Evolutionary conservation across 2,888 invertebrate genomes (phyloP), one percentile per base, ranked within the genome.

Genomic region (Prionchulus punctatus): DNA sequence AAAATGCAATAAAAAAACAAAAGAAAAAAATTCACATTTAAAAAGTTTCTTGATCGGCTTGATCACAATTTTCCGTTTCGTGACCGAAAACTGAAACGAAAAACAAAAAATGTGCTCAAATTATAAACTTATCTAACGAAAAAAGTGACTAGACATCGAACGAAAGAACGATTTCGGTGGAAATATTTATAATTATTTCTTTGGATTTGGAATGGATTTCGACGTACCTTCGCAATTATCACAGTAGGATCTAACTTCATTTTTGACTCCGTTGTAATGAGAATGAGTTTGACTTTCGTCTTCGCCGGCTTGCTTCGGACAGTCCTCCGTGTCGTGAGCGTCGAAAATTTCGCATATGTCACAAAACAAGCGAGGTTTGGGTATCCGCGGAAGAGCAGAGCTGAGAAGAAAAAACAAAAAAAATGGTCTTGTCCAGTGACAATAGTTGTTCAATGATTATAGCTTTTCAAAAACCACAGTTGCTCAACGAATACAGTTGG

Each of bases 331-430:
- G 73, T 96, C 92, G 72, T 96, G 96, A 57, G 83, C 78, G 76
- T 96, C 94, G 76, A 94, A 96, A 71, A 82, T 80, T 76, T 94
- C 94, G 74, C 94, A 96, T 66, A 92, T 94, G 78, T 96, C 94
- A 79, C 94, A 96, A 78, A 88, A 94, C 68, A 85, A 75, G 27
- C 94, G 82, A 45, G 87, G 87, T 1, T 87, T 80, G 25, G 63
- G 56, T 31, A n/a, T n/a, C n/a, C n/a, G n/a, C n/a, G n/a, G n/a
- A n/a, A n/a, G n/a, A n/a, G n/a, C n/a, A n/a, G n/a, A n/a, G n/a
- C n/a, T n/a, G n/a, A n/a, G n/a, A n/a, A n/a, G n/a, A n/a, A n/a
- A n/a, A n/a, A n/a, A n/a, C n/a, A n/a, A n/a, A n/a, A n/a, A n/a
- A n/a, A n/a, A n/a, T n/a, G n/a, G n/a, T n/a, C n/a, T n/a, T n/a